Percentiles rank a stretch among this genome's conserved stretches.
Conservation (phyloP, 2,113 vertebrate genomes). For the Saccopteryx bilineata region DNA sequence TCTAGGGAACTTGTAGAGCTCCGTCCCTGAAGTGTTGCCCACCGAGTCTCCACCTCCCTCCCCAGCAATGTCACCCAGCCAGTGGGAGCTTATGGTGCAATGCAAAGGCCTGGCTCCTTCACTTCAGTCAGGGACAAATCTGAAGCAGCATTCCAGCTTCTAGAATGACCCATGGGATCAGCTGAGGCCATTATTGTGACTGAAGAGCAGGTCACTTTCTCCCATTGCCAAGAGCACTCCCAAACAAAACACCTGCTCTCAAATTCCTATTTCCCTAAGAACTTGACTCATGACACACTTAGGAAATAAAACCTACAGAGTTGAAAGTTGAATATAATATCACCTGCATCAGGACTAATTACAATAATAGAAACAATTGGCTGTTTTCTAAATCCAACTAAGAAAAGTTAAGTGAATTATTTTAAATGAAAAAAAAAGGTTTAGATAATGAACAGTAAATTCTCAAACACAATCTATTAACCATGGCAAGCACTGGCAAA, state of each 20-base stretch:
- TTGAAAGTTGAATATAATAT: background rate
- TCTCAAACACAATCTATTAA: background rate
- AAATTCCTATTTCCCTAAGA: background rate
- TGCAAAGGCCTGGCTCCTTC: background rate
- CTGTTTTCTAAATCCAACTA: conserved; percentile 16
- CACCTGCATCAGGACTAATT: background rate
- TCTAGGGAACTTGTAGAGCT: rapidly evolving
- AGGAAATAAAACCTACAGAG: background rate
- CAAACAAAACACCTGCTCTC: background rate
- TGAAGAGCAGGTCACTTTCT: background rate
- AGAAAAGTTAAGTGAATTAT: background rate
- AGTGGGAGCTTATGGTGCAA: background rate
- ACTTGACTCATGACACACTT: background rate
- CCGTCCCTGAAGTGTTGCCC: background rate
- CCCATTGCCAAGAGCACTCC: background rate
- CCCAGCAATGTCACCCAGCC: background rate
- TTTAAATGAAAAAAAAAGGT: background rate
- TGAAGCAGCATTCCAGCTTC: background rate
- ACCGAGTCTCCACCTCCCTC: no score
- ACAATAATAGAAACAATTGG: background rate
- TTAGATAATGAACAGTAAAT: background rate
- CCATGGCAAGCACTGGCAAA: background rate
- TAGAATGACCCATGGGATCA: background rate
- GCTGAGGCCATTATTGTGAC: background rate
- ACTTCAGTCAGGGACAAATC: background rate